Evolutionary conservation across 2,888 invertebrate genomes (phyloP), one percentile per base, ranked within the genome.

Genomic region (Scaptomyza flava): DNA sequence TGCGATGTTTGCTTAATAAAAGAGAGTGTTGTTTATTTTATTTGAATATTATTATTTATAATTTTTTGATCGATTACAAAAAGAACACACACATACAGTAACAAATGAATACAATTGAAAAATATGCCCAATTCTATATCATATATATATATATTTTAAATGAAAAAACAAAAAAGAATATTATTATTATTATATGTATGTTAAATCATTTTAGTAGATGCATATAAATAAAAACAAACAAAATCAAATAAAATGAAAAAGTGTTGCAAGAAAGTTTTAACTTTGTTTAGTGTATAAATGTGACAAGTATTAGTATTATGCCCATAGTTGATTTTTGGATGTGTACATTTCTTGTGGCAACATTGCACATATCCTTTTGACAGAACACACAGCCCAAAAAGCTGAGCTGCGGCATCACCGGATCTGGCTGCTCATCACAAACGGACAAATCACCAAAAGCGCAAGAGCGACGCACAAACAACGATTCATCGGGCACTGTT

Each of bases 141-240:
- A 56, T 3, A 27, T 27, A 27, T 27, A 27, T 27, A 27, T 27
- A 50, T 54, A 68, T 71, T 77, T 66, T 80, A 68, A 69, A 59
- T 36, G 53, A 63, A 53, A 60, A 68, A 53, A 60, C 53, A 2
- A 78, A 60, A 53, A 60, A 57, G 1, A 75, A 60, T 75, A 81
- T 41, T 57, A 61, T 59, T 52, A 41, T 45, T 45, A 43, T 43
- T 38, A 72, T 72, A 74, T 83, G 81, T 83, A 84, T 86, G 87
- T 81, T 85, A 82, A 82, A 82, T 85, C 88, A 87, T 87, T 85
- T 87, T 87, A 82, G 88, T 82, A 73, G 77, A 78, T 81, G 87
- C 81, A 77, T 76, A 80, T 77, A 79, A 81, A 38, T 38, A 51
- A 48, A 45, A 47, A 33, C 59, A 54, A 58, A 61, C 56, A 52